Evolutionary conservation across 2,797 vertebrate genomes (phyloP).

Genomic region (Pseudopleuronectes americanus): DNA sequence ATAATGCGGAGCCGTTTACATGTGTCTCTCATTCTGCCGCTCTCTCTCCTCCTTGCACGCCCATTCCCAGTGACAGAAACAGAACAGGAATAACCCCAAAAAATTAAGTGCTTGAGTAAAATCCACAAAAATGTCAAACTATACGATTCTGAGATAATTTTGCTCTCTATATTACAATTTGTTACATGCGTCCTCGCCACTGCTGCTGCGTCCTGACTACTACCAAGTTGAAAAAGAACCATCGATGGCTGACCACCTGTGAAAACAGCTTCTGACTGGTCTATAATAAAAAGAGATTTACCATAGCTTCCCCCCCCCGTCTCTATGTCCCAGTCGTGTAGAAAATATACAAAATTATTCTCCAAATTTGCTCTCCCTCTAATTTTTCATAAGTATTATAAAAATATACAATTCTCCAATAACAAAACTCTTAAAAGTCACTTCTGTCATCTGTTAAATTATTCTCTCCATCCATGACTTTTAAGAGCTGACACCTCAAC

Average conservation of each 20-base stretch:
- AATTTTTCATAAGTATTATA: slow-evolving; percentile 85
- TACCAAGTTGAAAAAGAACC: slow-evolving; percentile 64
- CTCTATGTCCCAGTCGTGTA: slow-evolving; percentile 74
- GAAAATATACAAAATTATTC: slow-evolving; percentile 88
- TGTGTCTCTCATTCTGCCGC: slow-evolving; percentile 39
- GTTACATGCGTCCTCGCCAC: slow-evolving; percentile 70
- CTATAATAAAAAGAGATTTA: slow-evolving; percentile 76
- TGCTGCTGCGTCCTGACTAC: slow-evolving; percentile 63
- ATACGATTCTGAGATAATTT: slow-evolving; percentile 78
- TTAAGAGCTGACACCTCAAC: slow-evolving; percentile 75
- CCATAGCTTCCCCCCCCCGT: slow-evolving; percentile 60
- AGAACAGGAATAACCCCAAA: slow-evolving; percentile 64
- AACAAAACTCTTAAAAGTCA: slow-evolving; percentile 86
- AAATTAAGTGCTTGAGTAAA: slow-evolving; percentile 81
- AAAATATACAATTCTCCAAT: slow-evolving; percentile 90
- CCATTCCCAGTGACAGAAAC: slow-evolving; percentile 66
- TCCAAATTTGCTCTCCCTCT: slow-evolving; percentile 81
- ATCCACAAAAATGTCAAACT: slow-evolving; percentile 81
- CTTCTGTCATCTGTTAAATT: slow-evolving; percentile 78
- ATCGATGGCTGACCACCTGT: slow-evolving; percentile 65
- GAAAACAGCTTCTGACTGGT: slow-evolving; percentile 67
- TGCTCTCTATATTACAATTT: slow-evolving; percentile 83
- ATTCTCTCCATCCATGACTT: slow-evolving; percentile 73
- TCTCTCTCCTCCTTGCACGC: slow-evolving; percentile 50
- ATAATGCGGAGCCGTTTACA: slow-evolving; percentile 56